These are phyloP conservation scores for Alectura lathami DNA, from an alignment of 2,113 vertebrate species.

Conservation along the genomic window DNA sequence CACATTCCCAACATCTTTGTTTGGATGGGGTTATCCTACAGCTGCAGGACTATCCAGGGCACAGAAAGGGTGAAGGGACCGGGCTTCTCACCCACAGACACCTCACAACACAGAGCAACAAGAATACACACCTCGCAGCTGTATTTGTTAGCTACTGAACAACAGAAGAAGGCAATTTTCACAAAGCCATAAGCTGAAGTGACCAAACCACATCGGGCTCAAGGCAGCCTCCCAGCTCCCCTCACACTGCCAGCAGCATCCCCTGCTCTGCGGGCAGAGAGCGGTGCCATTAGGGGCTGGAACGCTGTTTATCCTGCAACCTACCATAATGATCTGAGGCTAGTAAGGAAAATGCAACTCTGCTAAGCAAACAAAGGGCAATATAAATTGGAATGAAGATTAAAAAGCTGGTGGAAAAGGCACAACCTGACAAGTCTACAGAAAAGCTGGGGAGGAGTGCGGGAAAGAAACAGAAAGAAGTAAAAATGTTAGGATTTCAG, in stretches of 20 bases:
- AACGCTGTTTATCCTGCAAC: slow-evolving; percentile 1
- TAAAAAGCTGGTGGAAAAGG: slow-evolving; percentile 33
- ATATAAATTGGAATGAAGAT: slow-evolving; percentile 20
- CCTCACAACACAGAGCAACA: neutral
- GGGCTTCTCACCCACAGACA: neutral
- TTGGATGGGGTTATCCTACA: neutral
- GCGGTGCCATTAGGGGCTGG: neutral
- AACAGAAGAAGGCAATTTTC: fast-evolving
- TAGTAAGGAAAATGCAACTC: slow-evolving; percentile 23
- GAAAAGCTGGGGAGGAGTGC: neutral
- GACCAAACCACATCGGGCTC: neutral
- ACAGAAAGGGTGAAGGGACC: fast-evolving
- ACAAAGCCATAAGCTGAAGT: neutral
- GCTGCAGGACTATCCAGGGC: fast-evolving
- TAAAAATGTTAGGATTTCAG: neutral
- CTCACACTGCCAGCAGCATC: neutral
- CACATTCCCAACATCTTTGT: neutral
- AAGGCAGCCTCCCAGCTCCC: neutral
- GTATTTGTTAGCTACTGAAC: neutral
- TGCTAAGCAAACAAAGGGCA: neutral
- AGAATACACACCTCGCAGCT: neutral
- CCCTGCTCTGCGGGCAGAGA: neutral
- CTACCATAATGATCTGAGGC: neutral
- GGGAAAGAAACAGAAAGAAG: neutral
- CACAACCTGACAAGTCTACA: neutral